Evolutionary conservation across 2,113 vertebrate genomes (phyloP), one percentile per base, ranked within the genome.

Genomic region (Pitta sordida): DNA sequence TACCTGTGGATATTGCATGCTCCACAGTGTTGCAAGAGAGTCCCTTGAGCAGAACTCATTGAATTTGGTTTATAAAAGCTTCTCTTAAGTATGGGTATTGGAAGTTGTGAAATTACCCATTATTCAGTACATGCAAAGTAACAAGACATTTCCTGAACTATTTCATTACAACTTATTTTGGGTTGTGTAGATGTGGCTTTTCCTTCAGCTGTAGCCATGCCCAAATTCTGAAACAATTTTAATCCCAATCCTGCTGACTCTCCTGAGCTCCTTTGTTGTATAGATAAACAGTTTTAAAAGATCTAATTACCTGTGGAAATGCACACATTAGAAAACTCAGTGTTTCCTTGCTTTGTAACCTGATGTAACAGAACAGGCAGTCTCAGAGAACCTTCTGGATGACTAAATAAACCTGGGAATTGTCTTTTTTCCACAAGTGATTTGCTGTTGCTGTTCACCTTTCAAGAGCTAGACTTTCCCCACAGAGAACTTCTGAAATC

Each of bases 11-110:
- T 94, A 83, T 94, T 95, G 76, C 95, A 70, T 78, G 73, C 29
- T 88, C 63, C 48, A 58, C 29, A 67, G 80, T 96, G 83, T 95
- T 94, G 96, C 92, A 94, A 96, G 86, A 93, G 17, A 81, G 86
- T 94, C 95, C 88, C 96, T 95, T 83, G 92, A 94, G 92, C 92
- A 86, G 94, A 94, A 62, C 27, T 88, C 90, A 90, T 88, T 92
- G 90, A 94, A 93, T 93, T 83, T 88, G 73, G 76, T 94, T 83
- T 93, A 77, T 90, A 95, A 95, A 94, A 90, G 60, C 83, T 83
- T 76, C 44, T 82, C 41, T 78, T 49, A 82, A 92, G 83, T 63
- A 74, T 16, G 16, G 39, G 16, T 76, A 86, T 75, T 95, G 69
- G 48, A 93, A 88, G 22, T 93, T 96, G 73, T 94, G 96, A 95